Percentiles rank a stretch among this genome's conserved stretches.
Evolutionary conservation across 2,113 vertebrate genomes (phyloP).

Genomic region (Lutjanus erythropterus): DNA sequence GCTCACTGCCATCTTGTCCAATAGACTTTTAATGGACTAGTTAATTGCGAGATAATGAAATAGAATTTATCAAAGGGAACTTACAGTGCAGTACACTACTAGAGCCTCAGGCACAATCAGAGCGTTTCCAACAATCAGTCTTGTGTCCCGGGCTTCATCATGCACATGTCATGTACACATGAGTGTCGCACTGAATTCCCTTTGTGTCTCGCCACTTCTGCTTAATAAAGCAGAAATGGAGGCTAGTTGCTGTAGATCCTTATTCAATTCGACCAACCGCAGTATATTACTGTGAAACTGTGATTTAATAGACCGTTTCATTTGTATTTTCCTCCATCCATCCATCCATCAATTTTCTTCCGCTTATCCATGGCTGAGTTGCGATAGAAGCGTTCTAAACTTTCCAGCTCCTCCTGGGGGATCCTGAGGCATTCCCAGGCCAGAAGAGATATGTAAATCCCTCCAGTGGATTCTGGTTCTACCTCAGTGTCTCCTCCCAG

Average conservation of each 20-base stretch:
- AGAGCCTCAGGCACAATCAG: conserved; percentile 15
- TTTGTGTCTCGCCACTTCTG: background rate
- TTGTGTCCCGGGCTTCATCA: conserved; percentile 16
- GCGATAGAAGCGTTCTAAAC: too few relatives aligned
- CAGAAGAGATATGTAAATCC: too few relatives aligned
- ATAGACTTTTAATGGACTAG: conserved; percentile 70
- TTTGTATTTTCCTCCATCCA: background rate
- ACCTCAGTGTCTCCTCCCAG: too few relatives aligned
- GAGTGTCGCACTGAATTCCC: background rate
- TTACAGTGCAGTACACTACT: background rate
- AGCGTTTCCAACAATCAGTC: conserved; percentile 45
- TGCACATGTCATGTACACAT: conserved; percentile 23
- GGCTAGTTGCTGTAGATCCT: background rate
- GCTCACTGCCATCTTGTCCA: conserved; percentile 59
- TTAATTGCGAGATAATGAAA: conserved; percentile 73
- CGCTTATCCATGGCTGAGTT: too few relatives aligned
- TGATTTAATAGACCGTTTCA: conserved; percentile 19
- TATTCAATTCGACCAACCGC: conserved; percentile 8
- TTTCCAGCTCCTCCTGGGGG: too few relatives aligned
- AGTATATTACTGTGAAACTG: background rate
- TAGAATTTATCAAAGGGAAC: conserved; percentile 63
- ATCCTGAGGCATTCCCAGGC: too few relatives aligned
- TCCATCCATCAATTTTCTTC: too few relatives aligned
- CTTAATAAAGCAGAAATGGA: conserved; percentile 23
- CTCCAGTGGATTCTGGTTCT: too few relatives aligned